Base-by-base conservation (phyloP, 2,888 invertebrate genomes). In the Hyposoter dolosus region DNA sequence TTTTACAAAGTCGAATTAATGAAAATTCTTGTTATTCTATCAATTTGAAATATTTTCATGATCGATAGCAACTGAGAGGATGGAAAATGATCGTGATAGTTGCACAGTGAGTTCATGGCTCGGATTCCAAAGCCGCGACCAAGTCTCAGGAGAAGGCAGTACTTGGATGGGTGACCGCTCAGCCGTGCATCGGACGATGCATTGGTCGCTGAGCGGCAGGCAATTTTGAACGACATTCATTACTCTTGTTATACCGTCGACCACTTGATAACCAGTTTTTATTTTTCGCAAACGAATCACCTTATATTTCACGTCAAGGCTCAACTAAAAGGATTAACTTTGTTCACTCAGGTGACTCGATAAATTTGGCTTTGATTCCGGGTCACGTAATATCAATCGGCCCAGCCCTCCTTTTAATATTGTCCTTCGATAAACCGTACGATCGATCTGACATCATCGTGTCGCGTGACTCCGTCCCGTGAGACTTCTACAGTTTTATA, bases 401-500 rank as follows among this genome's bases (percentile, higher is more conserved):
- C 69, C 50, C 72, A 85, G 79, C 71, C 80, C 79, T 80, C 83
- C 83, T 83, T 83, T 85, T 83, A 79, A 83, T 83, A 82, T 83
- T 83, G 85, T 85, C 85, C 82, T 76, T 83, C 83, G 85, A 83
- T 83, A 83, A 85, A 82, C 83, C 71, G 15, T 56, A 40, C 79
- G 83, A 80, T 80, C 85, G 83, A 85, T 85, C 40, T 43, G 76
- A 19, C 79, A 47, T 66, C 47, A 76, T 80, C 50, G 35, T 50
- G 43, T 75, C 76, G 68, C 71, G 68, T 83, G 76, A 69, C 69
- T 65, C 15, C 32, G 35, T 69, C 71, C 43, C 81, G 65, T 47
- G 76, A 43, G 69, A 28, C 43, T 79, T 32, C n/a, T 19, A 28
- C 43, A 76, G 17, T 50, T 28, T 50, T 17, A 56, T 0, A 28